Evolutionary conservation across 2,797 vertebrate species (phyloP).

Genomic region (Melanogrammus aeglefinus): DNA sequence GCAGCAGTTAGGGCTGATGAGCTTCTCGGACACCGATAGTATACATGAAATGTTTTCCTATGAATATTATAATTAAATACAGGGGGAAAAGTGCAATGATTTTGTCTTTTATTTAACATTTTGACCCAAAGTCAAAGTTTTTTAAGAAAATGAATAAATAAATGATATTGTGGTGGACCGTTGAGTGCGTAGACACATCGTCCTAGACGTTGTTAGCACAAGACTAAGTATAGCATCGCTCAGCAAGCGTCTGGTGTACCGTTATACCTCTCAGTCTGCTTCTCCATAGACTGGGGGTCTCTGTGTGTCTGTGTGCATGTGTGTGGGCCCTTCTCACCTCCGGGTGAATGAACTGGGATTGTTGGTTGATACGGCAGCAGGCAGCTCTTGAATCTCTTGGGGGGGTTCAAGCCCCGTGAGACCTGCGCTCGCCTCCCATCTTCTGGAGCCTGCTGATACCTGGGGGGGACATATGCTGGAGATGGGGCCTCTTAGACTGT

Average conservation of each 20-base stretch:
- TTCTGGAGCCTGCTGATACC: conserved; percentile 84
- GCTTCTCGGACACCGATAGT: too few species aligned
- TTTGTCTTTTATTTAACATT: neutral
- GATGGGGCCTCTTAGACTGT: neutral
- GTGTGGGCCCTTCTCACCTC: conserved; percentile 54
- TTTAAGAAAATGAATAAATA: neutral
- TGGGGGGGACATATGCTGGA: conserved; percentile 36
- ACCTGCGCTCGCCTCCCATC: conserved; percentile 83
- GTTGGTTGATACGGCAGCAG: conserved; percentile 63
- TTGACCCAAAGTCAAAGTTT: neutral
- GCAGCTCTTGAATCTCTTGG: conserved; percentile 68
- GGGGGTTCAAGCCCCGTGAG: conserved; percentile 81
- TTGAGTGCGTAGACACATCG: neutral
- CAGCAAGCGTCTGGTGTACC: neutral
- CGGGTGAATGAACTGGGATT: conserved; percentile 66
- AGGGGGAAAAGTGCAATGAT: neutral
- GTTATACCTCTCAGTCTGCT: neutral
- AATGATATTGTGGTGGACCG: neutral
- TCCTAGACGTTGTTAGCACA: neutral
- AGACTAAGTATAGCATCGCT: neutral
- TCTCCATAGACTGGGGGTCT: neutral
- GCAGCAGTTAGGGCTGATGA: too few species aligned
- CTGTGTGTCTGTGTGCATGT: neutral
- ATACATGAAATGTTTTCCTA: neutral
- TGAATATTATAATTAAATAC: neutral